Evolutionary conservation across 2,888 invertebrate genomes (phyloP).

Genomic region (Dolichomitus sp.): DNA sequence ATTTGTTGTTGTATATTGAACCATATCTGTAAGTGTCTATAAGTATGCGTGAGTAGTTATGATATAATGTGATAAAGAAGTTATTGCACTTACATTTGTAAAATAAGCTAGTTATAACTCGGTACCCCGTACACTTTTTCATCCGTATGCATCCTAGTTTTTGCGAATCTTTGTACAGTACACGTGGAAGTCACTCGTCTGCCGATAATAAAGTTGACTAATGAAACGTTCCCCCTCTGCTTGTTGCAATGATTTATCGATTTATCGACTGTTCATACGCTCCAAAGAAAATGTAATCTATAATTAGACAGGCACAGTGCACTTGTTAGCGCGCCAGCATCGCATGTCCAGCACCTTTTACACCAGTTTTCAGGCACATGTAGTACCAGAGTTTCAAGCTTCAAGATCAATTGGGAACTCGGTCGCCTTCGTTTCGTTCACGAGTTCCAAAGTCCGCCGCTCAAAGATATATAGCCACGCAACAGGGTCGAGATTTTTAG

Average conservation of each 20-base stretch:
- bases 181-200: constrained; percentile 9
- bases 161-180: not conserved
- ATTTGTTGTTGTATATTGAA: too few relatives aligned
- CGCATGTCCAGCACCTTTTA: constrained; percentile 21
- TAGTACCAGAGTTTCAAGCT: constrained; percentile 14
- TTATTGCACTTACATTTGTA: too few relatives aligned
- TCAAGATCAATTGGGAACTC: constrained; percentile 28
- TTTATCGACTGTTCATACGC: constrained; percentile 32
- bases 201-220: constrained; percentile 40
- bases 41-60: too few relatives aligned
- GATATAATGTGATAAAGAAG: too few relatives aligned
- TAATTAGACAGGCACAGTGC: constrained; percentile 36
- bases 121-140: constrained; percentile 30
- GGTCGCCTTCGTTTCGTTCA: not conserved
- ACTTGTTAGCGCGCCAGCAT: not conserved
- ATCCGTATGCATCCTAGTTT: not conserved
- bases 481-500: constrained; percentile 43
- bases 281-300: constrained; percentile 36
- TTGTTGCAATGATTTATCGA: constrained; percentile 52
- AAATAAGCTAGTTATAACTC: not conserved
- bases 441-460: not conserved
- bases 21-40: too few relatives aligned
- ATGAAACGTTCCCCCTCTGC: constrained; percentile 17
- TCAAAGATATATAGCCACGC: constrained; percentile 11
- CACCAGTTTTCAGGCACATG: constrained; percentile 2